Evolutionary conservation across 2,113 vertebrate species (phyloP), one percentile per base, ranked within the genome.

Genomic region (Xyliphius kryptos): DNA sequence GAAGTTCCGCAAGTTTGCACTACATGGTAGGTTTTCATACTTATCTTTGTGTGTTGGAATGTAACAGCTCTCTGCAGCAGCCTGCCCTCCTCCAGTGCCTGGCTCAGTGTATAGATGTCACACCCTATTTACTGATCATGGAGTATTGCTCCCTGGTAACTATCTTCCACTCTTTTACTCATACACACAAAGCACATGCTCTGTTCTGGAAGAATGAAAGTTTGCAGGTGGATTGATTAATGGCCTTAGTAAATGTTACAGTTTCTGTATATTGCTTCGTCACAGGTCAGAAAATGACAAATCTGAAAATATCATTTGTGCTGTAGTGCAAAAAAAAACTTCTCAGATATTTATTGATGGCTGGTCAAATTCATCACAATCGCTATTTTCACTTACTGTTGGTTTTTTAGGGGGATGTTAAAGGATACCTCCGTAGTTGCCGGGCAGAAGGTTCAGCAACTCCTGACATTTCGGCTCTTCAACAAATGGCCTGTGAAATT

Each of bases 101-200:
- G 82, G 91, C 94, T 43, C 95, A 97, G 81, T 97, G 93, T 1
- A 83, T 91, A 0, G 96, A 99, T 85, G 90, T 92, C 81, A 96
- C 94, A 2, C 96, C 96, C 1, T 97, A 96, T 84, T 88, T 99
- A 81, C 87, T 99, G 82, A 91, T 99, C 76, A 94, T 99, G 94
- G 96, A 99, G 79, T 92, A 93, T 84, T 99, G 94, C 77, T 89
- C 93, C 0, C 80, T 97, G 93, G 96, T 98, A 80, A 85, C 91
- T 67, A 26, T 14, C 48, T 56, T 10, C 12, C 15, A 20, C 37
- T 49, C 26, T 32, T 32, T 32, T 32, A 32, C 3, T 19, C 21
- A 9, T 9, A 14, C 15, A 50, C 3, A 16, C 41, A 21, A 21
- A 14, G 16, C 40, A 46, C 40, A 5, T 43, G 40, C 11, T 13